Conservation (phyloP, 1,140 invertebrate genomes). For the Nautilus pompilius region DNA sequence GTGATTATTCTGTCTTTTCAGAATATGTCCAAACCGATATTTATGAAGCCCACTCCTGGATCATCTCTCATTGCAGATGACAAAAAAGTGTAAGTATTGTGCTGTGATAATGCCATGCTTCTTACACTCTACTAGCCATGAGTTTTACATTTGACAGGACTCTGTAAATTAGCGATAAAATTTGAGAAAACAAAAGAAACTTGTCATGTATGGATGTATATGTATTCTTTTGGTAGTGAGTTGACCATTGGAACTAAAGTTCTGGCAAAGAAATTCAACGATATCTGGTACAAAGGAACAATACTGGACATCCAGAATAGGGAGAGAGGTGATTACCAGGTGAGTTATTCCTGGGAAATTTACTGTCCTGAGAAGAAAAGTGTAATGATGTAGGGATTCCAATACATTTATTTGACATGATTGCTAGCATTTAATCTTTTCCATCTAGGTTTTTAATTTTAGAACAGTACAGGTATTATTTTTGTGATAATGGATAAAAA, state of each 20-base stretch:
- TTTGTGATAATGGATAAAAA: background rate
- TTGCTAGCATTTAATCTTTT: background rate
- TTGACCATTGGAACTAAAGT: constrained; percentile 25
- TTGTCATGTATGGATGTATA: background rate
- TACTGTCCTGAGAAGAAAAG: too few species aligned
- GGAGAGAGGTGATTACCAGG: background rate
- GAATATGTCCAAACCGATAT: too few species aligned
- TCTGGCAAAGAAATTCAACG: constrained; percentile 34
- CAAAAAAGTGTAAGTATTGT: background rate
- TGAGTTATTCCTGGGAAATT: background rate
- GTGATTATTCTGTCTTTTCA: too few species aligned
- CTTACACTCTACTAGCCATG: background rate
- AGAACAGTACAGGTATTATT: background rate
- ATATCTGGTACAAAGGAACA: constrained; percentile 42
- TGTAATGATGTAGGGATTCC: too few species aligned
- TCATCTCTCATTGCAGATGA: background rate
- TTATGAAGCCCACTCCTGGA: too few species aligned
- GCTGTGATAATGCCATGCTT: background rate
- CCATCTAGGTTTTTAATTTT: background rate
- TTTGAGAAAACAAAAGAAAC: constrained; percentile 2
- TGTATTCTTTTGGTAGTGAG: constrained; percentile 9
- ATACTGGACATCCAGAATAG: constrained; percentile 23
- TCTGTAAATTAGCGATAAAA: background rate
- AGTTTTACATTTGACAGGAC: background rate
- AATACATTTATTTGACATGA: background rate